These are phyloP conservation scores for Leptarthrus brevirostris DNA, from an alignment of 2,888 invertebrate species.

Conservation along the genomic window DNA sequence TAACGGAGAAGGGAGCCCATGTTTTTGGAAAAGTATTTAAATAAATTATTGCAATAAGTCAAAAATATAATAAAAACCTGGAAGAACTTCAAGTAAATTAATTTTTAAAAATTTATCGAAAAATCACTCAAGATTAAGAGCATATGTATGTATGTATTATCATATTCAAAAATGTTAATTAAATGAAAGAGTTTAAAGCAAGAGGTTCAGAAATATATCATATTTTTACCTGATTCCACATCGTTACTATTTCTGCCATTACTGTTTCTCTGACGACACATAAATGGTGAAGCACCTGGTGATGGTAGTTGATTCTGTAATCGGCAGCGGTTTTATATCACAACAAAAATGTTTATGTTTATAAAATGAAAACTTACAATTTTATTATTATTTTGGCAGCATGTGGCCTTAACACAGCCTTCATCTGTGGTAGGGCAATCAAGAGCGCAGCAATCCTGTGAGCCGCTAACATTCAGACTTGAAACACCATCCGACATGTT, in stretches of 20 bases:
- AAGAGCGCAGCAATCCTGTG: slow-evolving; percentile 78
- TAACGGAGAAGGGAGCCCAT: no score
- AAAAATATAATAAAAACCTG: no score
- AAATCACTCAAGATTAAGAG: no score
- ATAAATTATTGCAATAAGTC: no score
- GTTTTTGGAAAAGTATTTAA: no score
- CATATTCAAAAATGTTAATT: no score
- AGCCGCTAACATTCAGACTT: slow-evolving; percentile 68
- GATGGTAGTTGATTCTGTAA: slow-evolving; percentile 73
- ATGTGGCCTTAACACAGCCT: slow-evolving; percentile 87
- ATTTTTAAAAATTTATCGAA: no score
- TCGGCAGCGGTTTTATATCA: not conserved
- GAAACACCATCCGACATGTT: slow-evolving; percentile 67
- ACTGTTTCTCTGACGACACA: slow-evolving; percentile 83
- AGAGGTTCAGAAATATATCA: no score
- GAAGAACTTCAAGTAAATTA: no score
- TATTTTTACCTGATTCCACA: slow-evolving; percentile 61
- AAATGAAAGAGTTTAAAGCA: no score
- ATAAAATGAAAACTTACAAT: slow-evolving; percentile 56
- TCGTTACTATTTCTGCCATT: slow-evolving; percentile 69
- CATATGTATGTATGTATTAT: no score
- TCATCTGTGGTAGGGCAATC: slow-evolving; percentile 88
- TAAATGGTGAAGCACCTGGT: slow-evolving; percentile 82
- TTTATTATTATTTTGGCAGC: slow-evolving; percentile 73
- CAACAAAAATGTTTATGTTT: not conserved